Percentiles rank a stretch among this genome's conserved stretches.
Evolutionary conservation across 2,888 invertebrate genomes (phyloP).

Genomic region (Lysandra bellargus): DNA sequence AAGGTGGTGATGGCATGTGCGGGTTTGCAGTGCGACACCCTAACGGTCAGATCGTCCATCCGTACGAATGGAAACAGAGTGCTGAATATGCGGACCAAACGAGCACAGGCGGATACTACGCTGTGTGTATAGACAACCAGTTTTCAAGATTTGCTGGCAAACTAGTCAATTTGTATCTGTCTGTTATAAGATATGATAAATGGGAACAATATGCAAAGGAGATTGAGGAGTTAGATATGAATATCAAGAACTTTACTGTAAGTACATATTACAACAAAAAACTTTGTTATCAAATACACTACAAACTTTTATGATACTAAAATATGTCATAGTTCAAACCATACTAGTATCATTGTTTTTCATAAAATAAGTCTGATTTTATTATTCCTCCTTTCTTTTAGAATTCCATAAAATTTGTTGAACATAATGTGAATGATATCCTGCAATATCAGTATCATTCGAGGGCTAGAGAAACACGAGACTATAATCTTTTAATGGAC

Average conservation of each 20-base stretch:
- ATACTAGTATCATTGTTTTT: not conserved
- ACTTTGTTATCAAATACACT: not conserved
- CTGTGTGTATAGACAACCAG: constrained; percentile 95
- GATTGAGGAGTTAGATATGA: constrained; percentile 91
- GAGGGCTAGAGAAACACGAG: constrained; percentile 89
- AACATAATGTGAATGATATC: constrained; percentile 92
- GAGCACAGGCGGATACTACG: constrained; percentile 91
- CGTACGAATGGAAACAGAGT: constrained; percentile 94
- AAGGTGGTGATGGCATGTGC: constrained; percentile 96
- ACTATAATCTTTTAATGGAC: constrained; percentile 88
- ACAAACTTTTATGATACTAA: not conserved
- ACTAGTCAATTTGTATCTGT: constrained; percentile 93
- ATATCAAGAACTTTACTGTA: constrained; percentile 95
- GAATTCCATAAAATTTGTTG: constrained; percentile 87
- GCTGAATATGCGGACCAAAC: constrained; percentile 93
- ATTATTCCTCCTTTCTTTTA: constrained; percentile 58
- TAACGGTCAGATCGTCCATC: constrained; percentile 90
- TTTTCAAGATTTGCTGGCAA: constrained; percentile 95
- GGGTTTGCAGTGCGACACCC: constrained; percentile 95
- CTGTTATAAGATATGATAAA: constrained; percentile 94
- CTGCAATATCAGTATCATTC: constrained; percentile 90
- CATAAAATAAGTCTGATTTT: not conserved
- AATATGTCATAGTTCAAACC: not conserved
- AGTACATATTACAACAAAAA: constrained; percentile 51
- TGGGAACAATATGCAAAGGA: constrained; percentile 96